Conservation (phyloP, 2,888 invertebrate species). For the Acronicta aceris region DNA sequence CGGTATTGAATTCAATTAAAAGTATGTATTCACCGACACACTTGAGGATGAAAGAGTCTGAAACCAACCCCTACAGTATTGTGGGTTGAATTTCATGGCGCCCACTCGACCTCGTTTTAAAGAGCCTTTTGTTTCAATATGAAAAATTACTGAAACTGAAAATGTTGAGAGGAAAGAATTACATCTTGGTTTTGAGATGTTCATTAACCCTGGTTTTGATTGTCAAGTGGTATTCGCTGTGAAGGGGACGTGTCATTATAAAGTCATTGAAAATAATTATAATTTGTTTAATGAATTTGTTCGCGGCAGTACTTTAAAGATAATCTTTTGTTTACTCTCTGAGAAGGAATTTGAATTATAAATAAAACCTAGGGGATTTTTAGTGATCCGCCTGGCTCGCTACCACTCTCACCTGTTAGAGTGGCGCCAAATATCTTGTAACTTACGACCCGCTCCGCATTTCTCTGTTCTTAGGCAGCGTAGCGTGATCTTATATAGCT, state of each 20-base stretch:
- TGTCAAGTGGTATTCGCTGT: slow-evolving; percentile 13
- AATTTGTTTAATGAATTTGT: too few relatives aligned
- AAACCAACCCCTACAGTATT: slow-evolving; percentile 47
- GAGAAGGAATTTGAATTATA: too few relatives aligned
- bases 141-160: slow-evolving; percentile 77
- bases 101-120: slow-evolving; percentile 79
- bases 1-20: slow-evolving; percentile 73
- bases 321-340: too few relatives aligned
- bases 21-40: slow-evolving; percentile 72
- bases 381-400: too few relatives aligned
- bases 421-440: too few relatives aligned
- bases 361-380: too few relatives aligned
- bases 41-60: slow-evolving; percentile 49
- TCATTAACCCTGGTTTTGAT: slow-evolving; percentile 43
- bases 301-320: too few relatives aligned
- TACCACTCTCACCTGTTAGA: too few relatives aligned
- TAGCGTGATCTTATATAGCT: too few relatives aligned
- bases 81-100: slow-evolving; percentile 71
- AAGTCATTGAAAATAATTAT: not conserved
- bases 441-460: too few relatives aligned
- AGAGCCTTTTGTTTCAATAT: slow-evolving; percentile 84
- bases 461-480: too few relatives aligned
- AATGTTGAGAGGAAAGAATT: slow-evolving; percentile 56
- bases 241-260: not conserved
- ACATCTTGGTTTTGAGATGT: slow-evolving; percentile 52